Percentiles rank a stretch among this genome's conserved stretches.
Conservation (phyloP, 2,888 invertebrate species). For the Furcula furcula region DNA sequence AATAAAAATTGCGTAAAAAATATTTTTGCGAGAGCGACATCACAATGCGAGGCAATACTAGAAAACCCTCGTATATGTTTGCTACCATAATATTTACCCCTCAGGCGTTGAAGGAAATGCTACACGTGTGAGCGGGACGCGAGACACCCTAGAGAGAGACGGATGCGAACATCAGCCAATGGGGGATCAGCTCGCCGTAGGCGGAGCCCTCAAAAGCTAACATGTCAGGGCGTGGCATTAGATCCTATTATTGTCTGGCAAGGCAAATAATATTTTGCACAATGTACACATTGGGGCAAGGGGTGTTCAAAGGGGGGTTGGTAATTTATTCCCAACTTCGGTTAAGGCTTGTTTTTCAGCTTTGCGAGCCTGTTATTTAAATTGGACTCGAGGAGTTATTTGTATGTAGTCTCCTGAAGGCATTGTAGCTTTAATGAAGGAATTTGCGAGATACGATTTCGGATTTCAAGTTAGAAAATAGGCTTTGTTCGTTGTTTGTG, state of each 20-base stretch:
- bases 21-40: constrained; percentile 60
- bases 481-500: constrained; percentile 16
- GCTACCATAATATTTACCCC: constrained; percentile 82
- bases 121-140: constrained; percentile 54
- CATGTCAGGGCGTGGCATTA: constrained; percentile 80
- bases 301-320: constrained; percentile 62
- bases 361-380: constrained; percentile 81
- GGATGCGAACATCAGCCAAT: constrained; percentile 53
- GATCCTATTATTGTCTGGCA: constrained; percentile 83
- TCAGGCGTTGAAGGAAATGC: constrained; percentile 78
- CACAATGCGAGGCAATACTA: constrained; percentile 69
- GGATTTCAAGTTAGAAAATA: constrained; percentile 30
- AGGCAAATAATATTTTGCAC: constrained; percentile 88
- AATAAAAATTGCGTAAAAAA: constrained; percentile 77
- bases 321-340: constrained; percentile 82
- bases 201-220: constrained; percentile 76
- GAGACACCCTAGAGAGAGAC: constrained; percentile 38
- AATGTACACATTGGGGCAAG: constrained; percentile 84
- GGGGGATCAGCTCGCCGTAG: constrained; percentile 35
- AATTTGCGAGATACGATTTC: constrained; percentile 47
- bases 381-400: constrained; percentile 77
- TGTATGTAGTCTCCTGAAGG: constrained; percentile 67
- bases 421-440: constrained; percentile 74
- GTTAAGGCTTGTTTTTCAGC: constrained; percentile 82
- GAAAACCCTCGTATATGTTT: constrained; percentile 80